A percentile compares a stretch with the other conserved stretches of the same genome.
These are phyloP conservation scores for Cebus imitator DNA, from an alignment of 2,113 vertebrate genomes.

Conservation along the genomic window DNA sequence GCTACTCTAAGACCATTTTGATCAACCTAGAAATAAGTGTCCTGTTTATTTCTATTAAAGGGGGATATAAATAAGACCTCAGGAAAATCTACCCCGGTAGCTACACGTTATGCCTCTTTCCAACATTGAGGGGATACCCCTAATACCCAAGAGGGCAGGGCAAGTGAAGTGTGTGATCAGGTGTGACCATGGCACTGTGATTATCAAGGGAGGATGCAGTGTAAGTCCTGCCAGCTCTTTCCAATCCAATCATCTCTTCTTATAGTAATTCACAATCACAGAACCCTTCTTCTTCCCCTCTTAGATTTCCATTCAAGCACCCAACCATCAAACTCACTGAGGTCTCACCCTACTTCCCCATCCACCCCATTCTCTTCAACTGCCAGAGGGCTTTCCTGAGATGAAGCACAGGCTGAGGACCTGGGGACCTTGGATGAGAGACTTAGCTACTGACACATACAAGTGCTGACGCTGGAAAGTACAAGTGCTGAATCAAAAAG, in stretches of 20 bases:
- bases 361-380: neutral
- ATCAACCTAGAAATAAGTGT: neutral
- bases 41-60: neutral
- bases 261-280: neutral
- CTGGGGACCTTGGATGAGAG: rapidly evolving
- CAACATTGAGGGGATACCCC: rapidly evolving
- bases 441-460: neutral
- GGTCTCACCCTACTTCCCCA: neutral
- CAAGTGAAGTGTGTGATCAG: neutral
- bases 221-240: neutral
- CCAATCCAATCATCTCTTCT: neutral
- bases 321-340: neutral
- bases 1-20: neutral
- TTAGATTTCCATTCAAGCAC: neutral
- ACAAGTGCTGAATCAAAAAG: neutral
- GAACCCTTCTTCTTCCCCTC: neutral
- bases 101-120: neutral
- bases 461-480: neutral
- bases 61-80: neutral
- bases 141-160: neutral
- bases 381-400: neutral
- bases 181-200: neutral
- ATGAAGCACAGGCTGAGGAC: neutral
- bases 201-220: neutral
- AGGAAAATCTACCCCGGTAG: neutral